Percentiles rank a stretch among this genome's conserved stretches.
These are phyloP conservation scores for Ctena decussata DNA, from an alignment of 2,888 invertebrate genomes.

Conservation along the genomic window DNA sequence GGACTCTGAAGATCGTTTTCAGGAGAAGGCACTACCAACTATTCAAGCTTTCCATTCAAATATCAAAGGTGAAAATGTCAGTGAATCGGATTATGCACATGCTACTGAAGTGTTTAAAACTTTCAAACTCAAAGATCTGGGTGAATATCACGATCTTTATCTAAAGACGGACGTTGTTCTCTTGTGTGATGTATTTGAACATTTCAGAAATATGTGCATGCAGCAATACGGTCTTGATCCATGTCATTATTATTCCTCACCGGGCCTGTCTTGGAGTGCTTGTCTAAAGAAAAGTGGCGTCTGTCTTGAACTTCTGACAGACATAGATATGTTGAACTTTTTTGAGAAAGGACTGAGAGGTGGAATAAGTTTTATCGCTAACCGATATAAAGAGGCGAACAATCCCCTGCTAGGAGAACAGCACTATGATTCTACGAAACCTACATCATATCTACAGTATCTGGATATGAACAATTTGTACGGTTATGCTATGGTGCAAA, in stretches of 20 bases:
- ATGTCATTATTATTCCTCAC: neutral
- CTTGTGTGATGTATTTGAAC: neutral
- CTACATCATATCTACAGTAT: neutral
- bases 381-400: neutral
- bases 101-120: neutral
- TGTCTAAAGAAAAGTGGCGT: neutral
- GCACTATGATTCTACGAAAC: neutral
- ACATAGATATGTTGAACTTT: neutral
- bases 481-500: neutral
- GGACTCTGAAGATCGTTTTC: neutral
- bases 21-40: neutral
- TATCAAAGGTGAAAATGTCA: neutral
- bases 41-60: neutral
- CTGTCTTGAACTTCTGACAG: neutral
- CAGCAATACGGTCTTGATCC: neutral
- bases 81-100: neutral
- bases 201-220: neutral
- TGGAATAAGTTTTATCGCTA: neutral
- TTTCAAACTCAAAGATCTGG: neutral
- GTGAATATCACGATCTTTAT: neutral
- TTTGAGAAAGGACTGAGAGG: neutral
- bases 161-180: neutral
- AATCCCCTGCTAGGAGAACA: conserved; percentile 4
- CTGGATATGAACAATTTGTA: neutral
- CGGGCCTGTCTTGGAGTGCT: neutral